Base-by-base conservation (phyloP, 1,140 invertebrate species). In the Drosophila triauraria region DNA sequence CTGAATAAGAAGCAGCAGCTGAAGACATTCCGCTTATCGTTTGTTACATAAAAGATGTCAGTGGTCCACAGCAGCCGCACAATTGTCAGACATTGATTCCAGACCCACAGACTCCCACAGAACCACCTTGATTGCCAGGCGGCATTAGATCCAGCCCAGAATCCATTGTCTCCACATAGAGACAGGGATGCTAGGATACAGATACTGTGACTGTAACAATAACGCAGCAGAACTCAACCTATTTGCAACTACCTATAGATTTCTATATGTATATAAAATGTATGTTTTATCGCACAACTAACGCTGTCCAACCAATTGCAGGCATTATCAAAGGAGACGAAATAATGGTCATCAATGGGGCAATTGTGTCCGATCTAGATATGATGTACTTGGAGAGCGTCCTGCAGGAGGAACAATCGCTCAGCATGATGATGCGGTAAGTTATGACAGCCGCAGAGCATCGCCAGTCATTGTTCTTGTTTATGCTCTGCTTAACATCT, bases 351-450 rank as follows among this genome's bases (percentile, higher is more conserved):
- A 99, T 99, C 93, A 99, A 99, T 94, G 97, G 98, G 74, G 98
- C 98, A 72, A 98, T 99, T 91, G 98, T 99, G 47, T 98, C 97
- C 75, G 98, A 99, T 94, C 94, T 99, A 93, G 98, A 99, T 95
- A 99, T 99, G 98, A 99, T 99, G 97, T 99, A 98, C 94, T 95
- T 99, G 91, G 98, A 99, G 93, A 96, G 96, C 91, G 97, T 99
- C 40, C 94, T 99, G 64, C 98, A 99, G 94, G 98, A 99, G 93
- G 98, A 99, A 91, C 95, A 98, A 40, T 96, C 97, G 30, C 95
- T 99, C n/a, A 98, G 97, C 94, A 97, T 99, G 96, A 99, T 99
- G 96, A 98, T 99, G 95, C 95, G 98, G 94, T 95, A 93, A 92
- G 82, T 92, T 57, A 65, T 77, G 63, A 44, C 74, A 54, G 23